Conservation (phyloP, 2,113 vertebrate genomes). For the Theristicus caerulescens region DNA sequence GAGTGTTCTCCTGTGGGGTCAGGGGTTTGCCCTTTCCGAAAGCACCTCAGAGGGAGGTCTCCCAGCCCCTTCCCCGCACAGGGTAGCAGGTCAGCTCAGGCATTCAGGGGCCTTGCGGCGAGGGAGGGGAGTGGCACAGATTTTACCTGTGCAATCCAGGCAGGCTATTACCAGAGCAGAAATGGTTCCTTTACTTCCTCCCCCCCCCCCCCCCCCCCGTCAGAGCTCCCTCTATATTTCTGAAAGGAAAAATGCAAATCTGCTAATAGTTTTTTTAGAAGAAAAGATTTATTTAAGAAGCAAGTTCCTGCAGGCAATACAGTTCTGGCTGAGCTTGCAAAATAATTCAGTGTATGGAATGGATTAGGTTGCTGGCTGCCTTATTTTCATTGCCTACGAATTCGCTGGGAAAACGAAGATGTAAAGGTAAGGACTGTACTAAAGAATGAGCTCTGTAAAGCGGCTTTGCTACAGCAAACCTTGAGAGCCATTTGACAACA, state of each 20-base stretch:
- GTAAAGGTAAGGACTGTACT: background rate
- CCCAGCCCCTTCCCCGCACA: accelerated
- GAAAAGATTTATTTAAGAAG: background rate
- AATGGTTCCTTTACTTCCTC: background rate
- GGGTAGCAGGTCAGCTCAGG: background rate
- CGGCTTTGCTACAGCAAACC: background rate
- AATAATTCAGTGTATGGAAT: background rate
- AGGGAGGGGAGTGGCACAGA: background rate
- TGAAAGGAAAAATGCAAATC: background rate
- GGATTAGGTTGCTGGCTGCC: background rate
- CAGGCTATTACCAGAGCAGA: background rate
- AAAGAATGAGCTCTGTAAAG: background rate
- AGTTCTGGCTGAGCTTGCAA: background rate
- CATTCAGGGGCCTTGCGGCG: accelerated
- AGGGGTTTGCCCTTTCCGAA: background rate
- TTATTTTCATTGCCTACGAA: background rate
- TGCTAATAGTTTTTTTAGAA: background rate
- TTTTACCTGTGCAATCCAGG: background rate
- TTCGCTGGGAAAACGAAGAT: background rate
- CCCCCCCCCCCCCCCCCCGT: background rate
- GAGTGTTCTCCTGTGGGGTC: background rate
- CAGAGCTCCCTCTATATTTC: background rate
- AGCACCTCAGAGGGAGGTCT: background rate
- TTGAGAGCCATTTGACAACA: conserved; percentile 14
- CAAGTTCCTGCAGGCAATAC: background rate